A percentile compares a stretch with the other conserved stretches of the same genome.
phyloP scores from a whole-genome alignment of 2,888 invertebrate genomes.

The Agrochola macilenta region DNA sequence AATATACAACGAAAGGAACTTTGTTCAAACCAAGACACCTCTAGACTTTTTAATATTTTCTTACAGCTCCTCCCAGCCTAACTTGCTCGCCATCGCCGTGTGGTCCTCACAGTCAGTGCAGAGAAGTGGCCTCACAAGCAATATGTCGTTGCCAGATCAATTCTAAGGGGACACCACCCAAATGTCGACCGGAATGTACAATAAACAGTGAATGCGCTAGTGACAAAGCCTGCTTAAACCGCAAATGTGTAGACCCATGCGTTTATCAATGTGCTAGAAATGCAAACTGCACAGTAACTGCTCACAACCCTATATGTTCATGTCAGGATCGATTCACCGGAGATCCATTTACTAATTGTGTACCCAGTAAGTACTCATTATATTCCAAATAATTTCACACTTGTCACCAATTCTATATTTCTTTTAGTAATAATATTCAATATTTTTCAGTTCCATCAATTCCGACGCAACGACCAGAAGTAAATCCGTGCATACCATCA shows the following conservation, averaged over 20 bases:
- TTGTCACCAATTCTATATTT: not conserved
- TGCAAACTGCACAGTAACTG: no score
- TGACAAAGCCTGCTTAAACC: constrained; percentile 60
- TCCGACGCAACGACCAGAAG: constrained; percentile 69
- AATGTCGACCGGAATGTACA: constrained; percentile 95
- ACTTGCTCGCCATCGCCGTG: no score
- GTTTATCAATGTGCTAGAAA: constrained; percentile 84
- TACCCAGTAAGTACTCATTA: constrained; percentile 84
- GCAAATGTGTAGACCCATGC: constrained; percentile 95
- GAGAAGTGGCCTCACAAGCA: not conserved
- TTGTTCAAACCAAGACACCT: no score
- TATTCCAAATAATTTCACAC: not conserved
- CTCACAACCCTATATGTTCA: no score
- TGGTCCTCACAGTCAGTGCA: no score
- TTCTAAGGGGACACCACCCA: constrained; percentile 94
- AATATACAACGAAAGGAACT: no score
- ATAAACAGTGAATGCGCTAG: constrained; percentile 92
- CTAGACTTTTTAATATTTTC: no score
- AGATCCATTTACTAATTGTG: constrained; percentile 74
- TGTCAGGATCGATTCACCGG: no score
- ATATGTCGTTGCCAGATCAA: constrained; percentile 90
- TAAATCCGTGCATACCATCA: constrained; percentile 93
- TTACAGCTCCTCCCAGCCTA: not conserved
- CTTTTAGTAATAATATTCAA: constrained; percentile 2
- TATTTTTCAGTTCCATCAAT: constrained; percentile 77